These are phyloP conservation scores for Episyrphus balteatus DNA, from an alignment of 1,140 invertebrate genomes.

Conservation along the genomic window DNA sequence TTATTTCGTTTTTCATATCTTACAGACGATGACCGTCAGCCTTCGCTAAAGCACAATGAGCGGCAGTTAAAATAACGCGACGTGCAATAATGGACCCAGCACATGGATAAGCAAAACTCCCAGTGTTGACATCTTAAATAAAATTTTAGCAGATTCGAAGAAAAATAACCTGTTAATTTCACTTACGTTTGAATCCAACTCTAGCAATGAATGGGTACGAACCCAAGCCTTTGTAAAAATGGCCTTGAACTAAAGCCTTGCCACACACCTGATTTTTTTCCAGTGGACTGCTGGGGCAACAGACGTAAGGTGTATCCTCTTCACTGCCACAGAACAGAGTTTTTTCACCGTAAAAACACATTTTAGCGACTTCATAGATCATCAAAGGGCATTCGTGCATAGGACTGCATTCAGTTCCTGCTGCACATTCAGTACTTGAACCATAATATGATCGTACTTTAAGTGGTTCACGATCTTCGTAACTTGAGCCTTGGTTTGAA, in stretches of 20 bases:
- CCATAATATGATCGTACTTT: slow-evolving; percentile 6
- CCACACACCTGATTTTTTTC: slow-evolving; percentile 43
- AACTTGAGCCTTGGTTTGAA: too few relatives aligned
- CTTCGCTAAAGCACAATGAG: slow-evolving; percentile 58
- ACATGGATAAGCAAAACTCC: slow-evolving; percentile 53
- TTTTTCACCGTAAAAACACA: slow-evolving; percentile 33
- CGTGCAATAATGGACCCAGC: slow-evolving; percentile 54
- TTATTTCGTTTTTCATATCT: slow-evolving; percentile 20
- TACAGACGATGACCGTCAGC: slow-evolving; percentile 55
- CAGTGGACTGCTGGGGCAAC: slow-evolving; percentile 32
- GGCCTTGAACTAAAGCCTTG: slow-evolving; percentile 47
- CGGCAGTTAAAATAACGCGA: slow-evolving; percentile 50
- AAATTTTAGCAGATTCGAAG: neutral
- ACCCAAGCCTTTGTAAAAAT: slow-evolving; percentile 51
- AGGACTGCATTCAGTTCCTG: slow-evolving; percentile 31
- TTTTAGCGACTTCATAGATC: slow-evolving; percentile 32
- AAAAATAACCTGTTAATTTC: neutral
- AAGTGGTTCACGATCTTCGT: too few relatives aligned
- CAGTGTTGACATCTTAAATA: slow-evolving; percentile 44
- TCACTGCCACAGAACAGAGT: slow-evolving; percentile 30
- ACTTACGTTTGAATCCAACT: slow-evolving; percentile 53
- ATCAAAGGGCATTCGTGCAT: slow-evolving; percentile 31
- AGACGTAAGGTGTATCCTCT: slow-evolving; percentile 33
- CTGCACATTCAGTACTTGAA: slow-evolving; percentile 16
- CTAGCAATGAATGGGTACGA: slow-evolving; percentile 54